Conservation (phyloP, 1,140 invertebrate species). For the Camponotus floridanus region DNA sequence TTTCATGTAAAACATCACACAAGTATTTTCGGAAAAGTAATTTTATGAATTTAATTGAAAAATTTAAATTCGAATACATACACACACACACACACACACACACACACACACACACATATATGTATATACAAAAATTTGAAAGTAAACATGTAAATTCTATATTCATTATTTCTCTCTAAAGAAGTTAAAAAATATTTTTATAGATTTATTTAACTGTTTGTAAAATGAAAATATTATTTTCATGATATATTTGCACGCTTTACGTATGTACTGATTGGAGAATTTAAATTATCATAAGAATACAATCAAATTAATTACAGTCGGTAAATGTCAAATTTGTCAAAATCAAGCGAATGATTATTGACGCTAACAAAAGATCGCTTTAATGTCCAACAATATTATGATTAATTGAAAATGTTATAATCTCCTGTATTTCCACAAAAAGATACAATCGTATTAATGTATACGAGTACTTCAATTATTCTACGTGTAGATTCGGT, state of each 20-base stretch:
- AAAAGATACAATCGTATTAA: not conserved
- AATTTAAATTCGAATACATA: not conserved
- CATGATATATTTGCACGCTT: not conserved
- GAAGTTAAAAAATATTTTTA: slow-evolving; percentile 4
- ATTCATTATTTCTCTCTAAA: not conserved
- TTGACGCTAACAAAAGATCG: not conserved
- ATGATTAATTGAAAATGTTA: not conserved
- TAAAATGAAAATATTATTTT: slow-evolving; percentile 42
- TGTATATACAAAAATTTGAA: not conserved
- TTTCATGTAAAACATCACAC: not conserved
- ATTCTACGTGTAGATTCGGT: no score
- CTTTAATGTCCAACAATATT: not conserved
- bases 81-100: no score
- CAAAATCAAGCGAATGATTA: not conserved
- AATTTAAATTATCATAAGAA: not conserved
- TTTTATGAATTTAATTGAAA: slow-evolving; percentile 21
- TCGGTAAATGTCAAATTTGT: not conserved
- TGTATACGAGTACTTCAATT: not conserved
- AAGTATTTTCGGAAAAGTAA: not conserved
- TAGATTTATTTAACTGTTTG: not conserved
- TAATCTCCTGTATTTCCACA: not conserved
- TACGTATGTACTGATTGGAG: not conserved
- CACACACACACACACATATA: no score
- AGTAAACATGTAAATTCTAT: not conserved
- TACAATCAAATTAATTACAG: not conserved